Base-by-base conservation (phyloP, 2,797 vertebrate genomes). In the Onychomys torridus region DNA sequence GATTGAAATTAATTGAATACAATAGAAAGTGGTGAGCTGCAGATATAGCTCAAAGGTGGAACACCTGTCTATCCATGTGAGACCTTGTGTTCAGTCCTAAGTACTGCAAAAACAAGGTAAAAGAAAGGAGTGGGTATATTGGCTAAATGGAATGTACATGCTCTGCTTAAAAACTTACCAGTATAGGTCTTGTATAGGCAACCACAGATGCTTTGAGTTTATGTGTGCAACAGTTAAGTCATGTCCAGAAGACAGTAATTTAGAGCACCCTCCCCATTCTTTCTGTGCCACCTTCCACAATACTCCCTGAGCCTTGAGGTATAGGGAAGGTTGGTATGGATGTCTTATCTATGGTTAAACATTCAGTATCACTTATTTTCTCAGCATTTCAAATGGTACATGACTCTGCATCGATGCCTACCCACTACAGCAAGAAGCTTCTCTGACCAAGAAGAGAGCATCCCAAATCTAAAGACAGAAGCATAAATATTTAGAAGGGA, bases 1-100 rank as follows among this genome's bases (percentile, higher is more conserved):
- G 43, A 85, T 27, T 90, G 81, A 96, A 86, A 83, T 19, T 1
- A 90, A 90, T 71, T 65, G 17, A 77, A 90, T 59, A 94, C 5
- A 92, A 52, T 29, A 32, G 17, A 67, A 55, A 21, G 34, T 76
- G 14, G 29, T 79, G 17, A 9, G 7, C 1, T 89, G 17, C 17
- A 84, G 17, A 65, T 84, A 29, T 65, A 84, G 9, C 11, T 34
- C 59, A 65, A 65, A 32, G 34, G 9, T 84, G 40, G 27, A 17
- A 23, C 17, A 65, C 5, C 32, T 65, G 5, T 46, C 40, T 65
- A 46, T 17, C 2, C 40, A 59, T 34, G 29, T 65, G 27, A 84
- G 17, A 61, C 27, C 57, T 63, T 83, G 27, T 16, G 7, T 46
- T 65, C 17, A 84, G 29, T 65, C 40, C 17, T 9, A 65, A 46